Conservation (phyloP, 2,113 vertebrate species). For the Dasyornis broadbenti region DNA sequence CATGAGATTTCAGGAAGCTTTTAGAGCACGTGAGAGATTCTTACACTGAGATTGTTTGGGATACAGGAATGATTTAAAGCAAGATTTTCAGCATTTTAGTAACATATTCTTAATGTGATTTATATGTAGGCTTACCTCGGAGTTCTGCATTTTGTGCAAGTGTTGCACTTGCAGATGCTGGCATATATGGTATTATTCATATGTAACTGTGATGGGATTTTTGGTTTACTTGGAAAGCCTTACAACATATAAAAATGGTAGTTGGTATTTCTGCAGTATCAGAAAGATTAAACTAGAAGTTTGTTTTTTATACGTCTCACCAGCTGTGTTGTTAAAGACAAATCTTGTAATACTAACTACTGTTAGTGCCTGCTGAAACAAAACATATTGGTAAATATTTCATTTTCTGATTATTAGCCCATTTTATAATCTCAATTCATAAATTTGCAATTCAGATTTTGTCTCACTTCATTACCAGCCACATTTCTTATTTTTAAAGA, state of each 20-base stretch:
- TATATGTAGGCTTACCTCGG: background rate
- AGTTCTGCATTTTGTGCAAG: background rate
- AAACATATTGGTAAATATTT: background rate
- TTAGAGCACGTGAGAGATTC: background rate
- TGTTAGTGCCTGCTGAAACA: background rate
- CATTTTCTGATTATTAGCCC: background rate
- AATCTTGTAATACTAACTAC: background rate
- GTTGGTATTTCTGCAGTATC: background rate
- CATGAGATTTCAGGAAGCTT: constrained; percentile 4
- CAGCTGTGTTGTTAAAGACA: background rate
- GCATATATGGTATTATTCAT: background rate
- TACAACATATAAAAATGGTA: background rate
- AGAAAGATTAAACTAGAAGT: background rate
- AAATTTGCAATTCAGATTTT: background rate
- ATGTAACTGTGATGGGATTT: background rate
- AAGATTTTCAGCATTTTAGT: background rate
- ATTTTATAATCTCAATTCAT: background rate
- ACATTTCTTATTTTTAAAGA: background rate
- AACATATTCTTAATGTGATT: background rate
- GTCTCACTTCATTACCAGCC: background rate
- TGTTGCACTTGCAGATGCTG: background rate
- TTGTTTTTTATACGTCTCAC: background rate
- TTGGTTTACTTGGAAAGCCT: background rate
- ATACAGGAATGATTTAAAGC: background rate
- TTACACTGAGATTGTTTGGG: background rate